phyloP scores from a whole-genome alignment of 2,888 invertebrate genomes.

The Micropterix aruncella region DNA sequence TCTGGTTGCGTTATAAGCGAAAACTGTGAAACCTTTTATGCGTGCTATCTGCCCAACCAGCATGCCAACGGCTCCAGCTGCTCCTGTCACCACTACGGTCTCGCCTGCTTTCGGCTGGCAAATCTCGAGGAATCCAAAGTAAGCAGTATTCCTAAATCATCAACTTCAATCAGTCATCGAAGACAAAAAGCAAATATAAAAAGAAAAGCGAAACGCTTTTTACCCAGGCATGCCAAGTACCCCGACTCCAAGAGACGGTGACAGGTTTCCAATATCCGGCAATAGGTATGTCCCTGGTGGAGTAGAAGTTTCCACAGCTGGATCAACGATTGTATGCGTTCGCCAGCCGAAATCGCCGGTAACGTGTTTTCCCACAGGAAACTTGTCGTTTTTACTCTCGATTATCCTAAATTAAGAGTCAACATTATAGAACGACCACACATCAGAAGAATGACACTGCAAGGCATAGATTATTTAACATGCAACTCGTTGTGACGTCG shows the following conservation, averaged over 20 bases:
- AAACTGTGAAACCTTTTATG: conserved; percentile 38
- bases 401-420: conserved; percentile 29
- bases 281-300: conserved; percentile 25
- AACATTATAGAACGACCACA: too few relatives aligned
- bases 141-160: conserved; percentile 43
- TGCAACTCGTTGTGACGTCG: too few relatives aligned
- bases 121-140: conserved; percentile 53
- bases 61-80: conserved; percentile 63
- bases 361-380: conserved; percentile 43
- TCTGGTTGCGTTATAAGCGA: too few relatives aligned
- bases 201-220: too few relatives aligned
- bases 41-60: conserved; percentile 64
- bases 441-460: too few relatives aligned
- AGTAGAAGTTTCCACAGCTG: conserved; percentile 15
- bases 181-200: background rate
- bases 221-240: conserved; percentile 53
- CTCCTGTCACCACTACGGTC: conserved; percentile 54
- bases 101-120: conserved; percentile 55
- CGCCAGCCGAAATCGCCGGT: conserved; percentile 54
- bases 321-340: conserved; percentile 26
- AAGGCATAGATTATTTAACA: too few relatives aligned
- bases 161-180: background rate
- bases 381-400: conserved; percentile 44
- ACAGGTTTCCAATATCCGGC: conserved; percentile 34
- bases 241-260: conserved; percentile 43